phyloP scores from a whole-genome alignment of 2,888 invertebrate genomes.

The Drosophila gaucha region DNA sequence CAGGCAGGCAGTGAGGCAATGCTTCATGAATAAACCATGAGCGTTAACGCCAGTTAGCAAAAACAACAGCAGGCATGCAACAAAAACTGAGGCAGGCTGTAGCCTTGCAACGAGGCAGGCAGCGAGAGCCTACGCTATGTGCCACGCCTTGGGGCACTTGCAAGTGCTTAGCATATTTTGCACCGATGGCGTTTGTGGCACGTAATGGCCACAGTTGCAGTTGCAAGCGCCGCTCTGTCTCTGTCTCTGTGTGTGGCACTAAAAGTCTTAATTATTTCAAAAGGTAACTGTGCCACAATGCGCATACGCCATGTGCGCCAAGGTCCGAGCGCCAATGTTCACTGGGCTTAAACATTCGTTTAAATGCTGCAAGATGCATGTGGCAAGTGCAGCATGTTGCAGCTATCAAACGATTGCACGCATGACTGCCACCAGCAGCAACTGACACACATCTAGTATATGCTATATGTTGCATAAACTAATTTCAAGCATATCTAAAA shows the following conservation, averaged over 20 bases:
- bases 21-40: conserved; percentile 68
- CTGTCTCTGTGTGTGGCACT: conserved; percentile 29
- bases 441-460: conserved; percentile 37
- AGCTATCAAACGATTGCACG: conserved; percentile 69
- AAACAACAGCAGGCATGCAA: conserved; percentile 45
- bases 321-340: conserved; percentile 26
- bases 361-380: conserved; percentile 23
- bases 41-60: conserved; percentile 68
- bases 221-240: conserved; percentile 18
- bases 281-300: conserved; percentile 55
- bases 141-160: conserved; percentile 10
- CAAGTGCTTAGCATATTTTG: conserved; percentile 74
- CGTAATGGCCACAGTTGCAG: conserved; percentile 53
- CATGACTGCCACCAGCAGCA: conserved; percentile 52
- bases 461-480: conserved; percentile 30
- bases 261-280: conserved; percentile 74
- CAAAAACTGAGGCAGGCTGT: conserved; percentile 33
- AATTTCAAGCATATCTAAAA: conserved; percentile 41
- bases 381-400: conserved; percentile 20
- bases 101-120: conserved; percentile 17
- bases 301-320: conserved; percentile 29
- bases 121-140: conserved; percentile 11
- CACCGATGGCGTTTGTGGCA: conserved; percentile 55
- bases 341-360: conserved; percentile 32
- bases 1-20: conserved; percentile 10